Percentiles rank a stretch among this genome's conserved stretches.
These are phyloP conservation scores for Chymomyza fuscimana DNA, from an alignment of 2,888 invertebrate genomes.

Conservation along the genomic window DNA sequence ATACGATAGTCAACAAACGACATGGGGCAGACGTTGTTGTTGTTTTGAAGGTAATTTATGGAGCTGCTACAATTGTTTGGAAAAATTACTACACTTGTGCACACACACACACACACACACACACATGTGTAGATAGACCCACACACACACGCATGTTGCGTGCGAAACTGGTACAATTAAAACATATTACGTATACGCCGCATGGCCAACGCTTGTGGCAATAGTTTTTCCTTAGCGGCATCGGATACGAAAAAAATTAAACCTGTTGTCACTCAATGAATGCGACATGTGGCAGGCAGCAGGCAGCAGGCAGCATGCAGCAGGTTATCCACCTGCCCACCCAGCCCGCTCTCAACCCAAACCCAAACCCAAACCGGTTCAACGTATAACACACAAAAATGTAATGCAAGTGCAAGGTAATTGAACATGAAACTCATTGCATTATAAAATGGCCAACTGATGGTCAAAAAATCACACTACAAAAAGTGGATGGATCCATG, in stretches of 20 bases:
- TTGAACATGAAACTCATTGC: slow-evolving; percentile 44
- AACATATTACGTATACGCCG: slow-evolving; percentile 72
- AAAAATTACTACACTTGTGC: slow-evolving; percentile 19
- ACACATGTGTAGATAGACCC: slow-evolving; percentile 21
- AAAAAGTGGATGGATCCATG: neutral
- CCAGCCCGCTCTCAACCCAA: slow-evolving; percentile 30
- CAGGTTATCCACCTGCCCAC: slow-evolving; percentile 63
- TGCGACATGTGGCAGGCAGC: slow-evolving; percentile 24
- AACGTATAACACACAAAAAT: slow-evolving; percentile 32
- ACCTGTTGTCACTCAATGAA: slow-evolving; percentile 42
- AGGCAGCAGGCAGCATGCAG: slow-evolving; percentile 32
- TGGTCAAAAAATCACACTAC: neutral
- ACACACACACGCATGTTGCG: slow-evolving; percentile 38
- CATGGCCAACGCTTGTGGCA: slow-evolving; percentile 43
- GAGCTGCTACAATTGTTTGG: slow-evolving; percentile 43
- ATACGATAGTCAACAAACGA: slow-evolving; percentile 37
- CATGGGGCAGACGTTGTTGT: slow-evolving; percentile 25
- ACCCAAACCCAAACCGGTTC: slow-evolving; percentile 49
- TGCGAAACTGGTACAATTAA: slow-evolving; percentile 66
- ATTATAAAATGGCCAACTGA: slow-evolving; percentile 1
- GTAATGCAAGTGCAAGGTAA: slow-evolving; percentile 75
- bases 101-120: slow-evolving; percentile 18
- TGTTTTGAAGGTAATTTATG: slow-evolving; percentile 31
- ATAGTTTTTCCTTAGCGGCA: slow-evolving; percentile 39
- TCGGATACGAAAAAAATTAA: slow-evolving; percentile 25